Conservation (phyloP, 2,113 vertebrate genomes). For the Onychostruthus taczanowskii region DNA sequence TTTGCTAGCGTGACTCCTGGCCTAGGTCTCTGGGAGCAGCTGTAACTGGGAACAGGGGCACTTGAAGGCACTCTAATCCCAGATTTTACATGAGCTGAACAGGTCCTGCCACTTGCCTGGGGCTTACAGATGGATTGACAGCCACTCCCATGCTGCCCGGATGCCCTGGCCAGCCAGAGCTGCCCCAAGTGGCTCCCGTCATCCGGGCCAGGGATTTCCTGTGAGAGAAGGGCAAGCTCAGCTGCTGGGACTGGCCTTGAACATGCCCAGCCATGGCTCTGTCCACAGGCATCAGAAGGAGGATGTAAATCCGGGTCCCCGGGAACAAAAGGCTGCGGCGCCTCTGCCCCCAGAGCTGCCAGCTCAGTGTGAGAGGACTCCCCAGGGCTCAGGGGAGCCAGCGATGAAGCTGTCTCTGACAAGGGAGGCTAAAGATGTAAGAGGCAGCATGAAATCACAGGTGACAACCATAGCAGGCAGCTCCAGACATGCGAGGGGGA, state of each 20-base stretch:
- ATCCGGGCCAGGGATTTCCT: background rate
- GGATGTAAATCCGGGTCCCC: background rate
- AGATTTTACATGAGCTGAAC: constrained; percentile 25
- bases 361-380: background rate
- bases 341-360: constrained; percentile 24
- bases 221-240: background rate
- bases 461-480: constrained; percentile 72
- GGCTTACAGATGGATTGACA: background rate
- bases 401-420: constrained; percentile 62
- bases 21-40: background rate
- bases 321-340: background rate
- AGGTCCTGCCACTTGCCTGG: constrained; percentile 13
- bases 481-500: constrained; percentile 42
- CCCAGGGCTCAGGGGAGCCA: background rate
- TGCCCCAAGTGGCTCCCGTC: background rate
- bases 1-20: background rate
- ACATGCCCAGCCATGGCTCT: accelerated
- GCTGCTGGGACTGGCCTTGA: background rate
- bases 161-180: background rate
- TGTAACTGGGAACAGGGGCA: background rate
- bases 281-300: background rate
- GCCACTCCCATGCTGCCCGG: accelerated
- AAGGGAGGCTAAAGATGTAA: constrained; percentile 72
- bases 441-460: constrained; percentile 70
- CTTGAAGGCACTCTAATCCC: constrained; percentile 5